Evolutionary conservation across 1,140 invertebrate genomes (phyloP).

Genomic region (Meteorus sp.): DNA sequence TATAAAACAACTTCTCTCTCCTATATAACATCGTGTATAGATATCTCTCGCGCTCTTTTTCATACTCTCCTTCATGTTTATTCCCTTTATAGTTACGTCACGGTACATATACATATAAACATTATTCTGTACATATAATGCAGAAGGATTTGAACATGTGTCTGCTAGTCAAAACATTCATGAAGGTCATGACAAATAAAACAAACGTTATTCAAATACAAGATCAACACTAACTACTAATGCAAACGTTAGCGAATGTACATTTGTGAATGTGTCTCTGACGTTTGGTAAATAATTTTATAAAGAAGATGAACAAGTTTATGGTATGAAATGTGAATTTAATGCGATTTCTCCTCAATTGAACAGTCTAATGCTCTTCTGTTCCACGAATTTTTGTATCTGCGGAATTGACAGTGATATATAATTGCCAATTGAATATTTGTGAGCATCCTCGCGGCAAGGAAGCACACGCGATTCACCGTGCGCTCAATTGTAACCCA

Average conservation of each 20-base stretch:
- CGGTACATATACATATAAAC: neutral
- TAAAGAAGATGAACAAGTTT: too few relatives aligned
- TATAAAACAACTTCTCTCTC: neutral
- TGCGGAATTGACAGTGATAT: too few relatives aligned
- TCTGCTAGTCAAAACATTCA: constrained; percentile 3
- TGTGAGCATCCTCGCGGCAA: neutral
- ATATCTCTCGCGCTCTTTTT: neutral
- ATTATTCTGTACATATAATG: neutral
- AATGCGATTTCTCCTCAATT: too few relatives aligned
- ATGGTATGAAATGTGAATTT: too few relatives aligned
- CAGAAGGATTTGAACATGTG: neutral
- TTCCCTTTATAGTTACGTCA: neutral
- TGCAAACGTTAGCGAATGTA: too few relatives aligned
- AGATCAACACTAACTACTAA: too few relatives aligned
- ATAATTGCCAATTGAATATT: too few relatives aligned
- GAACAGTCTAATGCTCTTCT: too few relatives aligned
- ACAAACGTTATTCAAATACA: too few relatives aligned
- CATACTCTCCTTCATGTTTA: neutral
- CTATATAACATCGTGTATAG: constrained; percentile 6
- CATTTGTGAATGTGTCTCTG: too few relatives aligned
- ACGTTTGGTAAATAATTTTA: too few relatives aligned
- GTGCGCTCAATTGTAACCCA: constrained; percentile 35
- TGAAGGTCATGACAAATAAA: constrained; percentile 2
- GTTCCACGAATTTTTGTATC: too few relatives aligned
- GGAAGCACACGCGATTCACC: constrained; percentile 12